These are phyloP conservation scores for Sphecodes monilicornis DNA, from an alignment of 2,888 invertebrate species.

Conservation along the genomic window DNA sequence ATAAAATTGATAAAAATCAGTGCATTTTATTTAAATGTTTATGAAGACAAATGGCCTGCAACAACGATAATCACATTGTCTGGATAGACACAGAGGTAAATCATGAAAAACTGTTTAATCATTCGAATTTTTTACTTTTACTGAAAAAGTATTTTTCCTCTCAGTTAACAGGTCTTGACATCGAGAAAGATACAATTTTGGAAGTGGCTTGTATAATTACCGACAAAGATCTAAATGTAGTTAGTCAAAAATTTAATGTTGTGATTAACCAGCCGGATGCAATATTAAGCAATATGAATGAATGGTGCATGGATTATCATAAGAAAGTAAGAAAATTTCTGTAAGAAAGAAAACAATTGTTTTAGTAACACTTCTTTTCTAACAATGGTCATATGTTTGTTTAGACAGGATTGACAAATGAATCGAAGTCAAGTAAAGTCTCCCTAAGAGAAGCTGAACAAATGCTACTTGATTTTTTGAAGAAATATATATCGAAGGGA, in stretches of 20 bases:
- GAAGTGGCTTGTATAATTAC: conserved; percentile 97
- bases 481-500: conserved; percentile 85
- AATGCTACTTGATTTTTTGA: conserved; percentile 90
- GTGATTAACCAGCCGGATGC: conserved; percentile 92
- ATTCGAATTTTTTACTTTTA: neutral
- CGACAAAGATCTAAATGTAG: conserved; percentile 90
- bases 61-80: conserved; percentile 84
- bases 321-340: conserved; percentile 86
- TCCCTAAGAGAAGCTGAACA: conserved; percentile 89
- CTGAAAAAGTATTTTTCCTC: conserved; percentile 22
- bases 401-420: conserved; percentile 91
- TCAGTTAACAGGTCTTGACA: conserved; percentile 95
- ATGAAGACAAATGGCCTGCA: conserved; percentile 34
- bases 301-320: conserved; percentile 94
- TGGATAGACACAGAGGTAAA: conserved; percentile 91
- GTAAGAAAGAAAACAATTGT: neutral
- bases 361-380: neutral
- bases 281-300: conserved; percentile 91
- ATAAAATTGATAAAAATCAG: neutral
- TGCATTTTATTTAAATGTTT: conserved; percentile 12
- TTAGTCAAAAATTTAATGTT: conserved; percentile 91
- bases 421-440: conserved; percentile 89
- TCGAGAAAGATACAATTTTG: conserved; percentile 91
- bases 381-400: neutral
- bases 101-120: conserved; percentile 5